phyloP scores from a whole-genome alignment of 2,797 vertebrate genomes.

The Pogonophryne albipinna region DNA sequence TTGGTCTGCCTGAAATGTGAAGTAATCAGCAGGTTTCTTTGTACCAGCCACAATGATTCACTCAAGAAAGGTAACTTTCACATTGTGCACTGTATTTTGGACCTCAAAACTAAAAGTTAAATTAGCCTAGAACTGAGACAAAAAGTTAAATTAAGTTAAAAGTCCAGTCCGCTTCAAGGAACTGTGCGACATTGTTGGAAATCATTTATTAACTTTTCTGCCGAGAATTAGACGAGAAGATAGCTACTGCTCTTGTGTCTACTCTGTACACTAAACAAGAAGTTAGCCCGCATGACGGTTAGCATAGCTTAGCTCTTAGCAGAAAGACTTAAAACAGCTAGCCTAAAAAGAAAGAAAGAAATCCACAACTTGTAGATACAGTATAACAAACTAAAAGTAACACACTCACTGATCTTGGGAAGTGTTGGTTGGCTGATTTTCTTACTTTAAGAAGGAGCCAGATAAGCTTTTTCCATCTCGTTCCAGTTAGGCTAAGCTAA shows the following conservation, averaged over 20 bases:
- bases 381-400: background rate
- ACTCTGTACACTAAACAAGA: background rate
- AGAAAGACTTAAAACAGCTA: background rate
- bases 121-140: background rate
- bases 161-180: constrained; percentile 7
- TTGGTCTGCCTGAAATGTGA: constrained; percentile 48
- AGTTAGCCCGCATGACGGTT: background rate
- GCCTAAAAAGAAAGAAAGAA: background rate
- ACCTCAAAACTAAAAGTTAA: constrained; percentile 18
- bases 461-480: background rate
- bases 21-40: constrained; percentile 32
- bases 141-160: background rate
- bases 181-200: background rate
- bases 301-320: background rate
- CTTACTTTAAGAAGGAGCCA: background rate
- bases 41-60: constrained; percentile 17
- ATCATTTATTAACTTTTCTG: background rate
- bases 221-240: background rate
- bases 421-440: background rate
- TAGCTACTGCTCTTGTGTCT: background rate
- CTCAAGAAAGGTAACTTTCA: constrained; percentile 3
- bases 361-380: background rate
- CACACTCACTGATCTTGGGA: background rate
- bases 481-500: background rate
- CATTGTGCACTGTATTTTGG: constrained; percentile 25